Evolutionary conservation across 2,888 invertebrate species (phyloP), one percentile per base, ranked within the genome.

Genomic region (Macropis europaea): DNA sequence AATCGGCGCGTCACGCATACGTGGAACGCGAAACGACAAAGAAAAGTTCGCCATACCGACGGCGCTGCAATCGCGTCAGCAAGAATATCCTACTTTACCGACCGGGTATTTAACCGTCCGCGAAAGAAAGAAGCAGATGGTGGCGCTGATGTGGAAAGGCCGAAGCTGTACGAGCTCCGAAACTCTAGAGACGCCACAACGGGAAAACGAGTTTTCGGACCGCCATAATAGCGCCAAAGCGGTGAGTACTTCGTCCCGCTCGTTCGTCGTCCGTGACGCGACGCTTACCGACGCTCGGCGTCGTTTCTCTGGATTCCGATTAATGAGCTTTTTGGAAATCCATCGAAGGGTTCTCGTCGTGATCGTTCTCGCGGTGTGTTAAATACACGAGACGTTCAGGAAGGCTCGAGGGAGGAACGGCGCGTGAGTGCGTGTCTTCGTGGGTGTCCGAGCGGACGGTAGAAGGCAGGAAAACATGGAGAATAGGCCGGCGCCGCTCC

Each of bases 401-500:
- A 24, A 13, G 38, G 9, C 22, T 19, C 45, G 47, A 6, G 22
- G 7, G 53, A 30, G 32, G 62, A 59, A 59, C 62, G 42, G 43
- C 64, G 71, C 60, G 60, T 54, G 57, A 62, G 72, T 62, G 73
- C 62, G 71, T 73, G 66, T 47, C 70, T 64, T 71, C 32, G 60
- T 52, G 66, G 56, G 64, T 64, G 73, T n/a, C 45, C 24, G 61
- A 30, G 34, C 59, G 71, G 19, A 73, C 71, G 73, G 48, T 62
- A 61, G n/a, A n/a, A n/a, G 73, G 48, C 63, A 61, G 52, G 50
- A 73, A 90, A 90, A 86, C 87, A 93, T 93, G 93, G 93, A 93
- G 86, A 92, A 91, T 82, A 91, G 93, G 88, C 92, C 92, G 86
- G 91, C 92, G 81, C 91, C 91, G 79, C 88, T 95, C 69, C 92